Conservation (phyloP, 2,113 vertebrate genomes). For the Corythaeola cristata region DNA sequence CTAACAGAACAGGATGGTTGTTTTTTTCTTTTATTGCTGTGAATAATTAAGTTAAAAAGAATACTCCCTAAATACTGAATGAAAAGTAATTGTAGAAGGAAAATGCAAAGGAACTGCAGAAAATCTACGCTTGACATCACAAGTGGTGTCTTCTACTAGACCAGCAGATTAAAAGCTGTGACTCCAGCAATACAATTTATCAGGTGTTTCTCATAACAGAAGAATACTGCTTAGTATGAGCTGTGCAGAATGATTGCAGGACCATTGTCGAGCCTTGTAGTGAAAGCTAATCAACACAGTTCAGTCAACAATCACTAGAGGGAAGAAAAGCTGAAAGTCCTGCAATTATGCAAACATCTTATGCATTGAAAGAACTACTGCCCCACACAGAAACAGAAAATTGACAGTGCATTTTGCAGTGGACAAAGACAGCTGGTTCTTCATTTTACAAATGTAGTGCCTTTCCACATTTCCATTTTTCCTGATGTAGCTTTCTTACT, state of each 20-base stretch:
- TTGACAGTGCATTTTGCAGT: not conserved
- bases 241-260: not conserved
- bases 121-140: not conserved
- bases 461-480: not conserved
- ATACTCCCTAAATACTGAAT: not conserved
- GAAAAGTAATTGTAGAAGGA: not conserved
- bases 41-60: not conserved
- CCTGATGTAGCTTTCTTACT: not conserved
- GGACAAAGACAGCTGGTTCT: not conserved
- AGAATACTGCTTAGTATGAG: not conserved
- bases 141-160: not conserved
- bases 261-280: conserved; percentile 3
- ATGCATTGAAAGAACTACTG: not conserved
- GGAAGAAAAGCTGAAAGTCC: conserved; percentile 41
- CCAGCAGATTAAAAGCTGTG: not conserved
- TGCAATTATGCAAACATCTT: conserved; percentile 30
- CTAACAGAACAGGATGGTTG: not conserved
- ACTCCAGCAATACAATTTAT: not conserved
- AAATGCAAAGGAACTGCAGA: not conserved
- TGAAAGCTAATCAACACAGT: conserved; percentile 62
- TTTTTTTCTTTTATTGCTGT: not conserved
- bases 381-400: conserved; percentile 26
- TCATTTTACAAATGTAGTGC: not conserved
- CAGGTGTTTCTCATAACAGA: conserved; percentile 2
- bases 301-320: conserved; percentile 37